Base-by-base conservation (phyloP, 2,797 vertebrate species). In the Amniataba percoides region DNA sequence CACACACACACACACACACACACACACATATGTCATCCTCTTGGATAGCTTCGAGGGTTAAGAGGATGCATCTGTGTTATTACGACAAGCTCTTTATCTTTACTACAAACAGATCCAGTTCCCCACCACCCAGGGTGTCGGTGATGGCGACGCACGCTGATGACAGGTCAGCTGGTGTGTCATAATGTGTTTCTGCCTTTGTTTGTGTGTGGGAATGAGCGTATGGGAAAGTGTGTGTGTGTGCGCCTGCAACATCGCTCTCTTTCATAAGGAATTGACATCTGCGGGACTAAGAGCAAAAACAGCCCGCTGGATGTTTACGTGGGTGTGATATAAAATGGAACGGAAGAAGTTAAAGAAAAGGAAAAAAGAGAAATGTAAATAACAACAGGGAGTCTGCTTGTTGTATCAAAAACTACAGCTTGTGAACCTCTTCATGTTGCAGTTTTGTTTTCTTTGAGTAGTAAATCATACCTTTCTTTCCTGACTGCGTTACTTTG, bases 61-160 rank as follows among this genome's bases (percentile, higher is more conserved):
- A 80, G 58, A 77, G 68, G 78, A 77, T 86, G 71, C 75, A 85
- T 85, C 66, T 71, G 66, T 63, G 61, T 81, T 72, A 66, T 82
- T 81, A 77, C n/a, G n/a, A 73, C 70, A 63, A 52, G 82, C 69
- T 72, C 18, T 81, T 40, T 61, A 58, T 80, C 71, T 65, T 66
- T 48, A 76, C 59, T 70, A 16, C 73, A 81, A 76, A 83, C 31
- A 66, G 43, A 34, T 73, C 19, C 58, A 71, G 34, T 59, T 66
- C 39, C 55, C 51, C 58, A 58, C 81, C 76, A 68, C 78, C 56
- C 76, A 63, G 45, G 51, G 81, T 68, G 78, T 80, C 25, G 34
- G 55, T 66, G 60, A 80, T 60, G 70, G 75, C 65, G 75, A 85
- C 78, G 64, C 68, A 72, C 16, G 60, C 56, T 65, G 72, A 64